Percentiles rank a stretch among this genome's conserved stretches.
phyloP scores from a whole-genome alignment of 2,888 invertebrate genomes.

The Drosophila anceps region DNA sequence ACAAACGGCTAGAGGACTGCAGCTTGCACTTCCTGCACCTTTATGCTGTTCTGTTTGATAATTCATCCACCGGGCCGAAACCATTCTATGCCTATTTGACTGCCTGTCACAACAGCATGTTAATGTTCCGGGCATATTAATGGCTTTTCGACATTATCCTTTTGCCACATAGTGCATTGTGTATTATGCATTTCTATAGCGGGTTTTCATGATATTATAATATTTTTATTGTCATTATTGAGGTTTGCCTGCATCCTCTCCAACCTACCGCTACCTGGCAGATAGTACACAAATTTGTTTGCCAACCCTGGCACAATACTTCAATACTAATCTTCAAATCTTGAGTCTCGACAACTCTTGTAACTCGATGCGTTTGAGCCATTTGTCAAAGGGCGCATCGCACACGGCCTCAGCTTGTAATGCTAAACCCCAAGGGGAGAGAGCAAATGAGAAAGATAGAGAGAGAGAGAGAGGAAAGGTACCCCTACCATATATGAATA shows the following conservation, averaged over 20 bases:
- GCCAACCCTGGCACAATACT: conserved; percentile 46
- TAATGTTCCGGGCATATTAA: conserved; percentile 72
- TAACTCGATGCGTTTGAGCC: conserved; percentile 37
- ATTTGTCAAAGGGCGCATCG: conserved; percentile 66
- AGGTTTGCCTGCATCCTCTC: conserved; percentile 43
- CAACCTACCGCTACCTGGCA: conserved; percentile 29
- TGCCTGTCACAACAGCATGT: conserved; percentile 77
- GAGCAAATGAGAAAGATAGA: background rate
- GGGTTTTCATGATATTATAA: conserved; percentile 33
- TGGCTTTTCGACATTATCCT: conserved; percentile 78
- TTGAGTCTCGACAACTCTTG: conserved; percentile 25
- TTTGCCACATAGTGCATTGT: conserved; percentile 75
- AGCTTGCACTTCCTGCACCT: conserved; percentile 70
- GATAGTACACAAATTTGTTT: conserved; percentile 23
- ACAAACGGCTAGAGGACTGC: conserved; percentile 41
- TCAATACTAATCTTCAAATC: conserved; percentile 39
- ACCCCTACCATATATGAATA: conserved; percentile 14
- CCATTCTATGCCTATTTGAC: conserved; percentile 64
- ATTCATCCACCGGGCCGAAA: conserved; percentile 28
- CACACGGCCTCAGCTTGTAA: conserved; percentile 53
- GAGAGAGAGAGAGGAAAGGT: background rate
- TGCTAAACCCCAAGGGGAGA: conserved; percentile 43
- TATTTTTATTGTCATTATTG: conserved; percentile 49
- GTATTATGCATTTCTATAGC: conserved; percentile 53
- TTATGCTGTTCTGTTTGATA: conserved; percentile 14